These are phyloP conservation scores for Papilio aristodemus DNA, from an alignment of 1,140 invertebrate species.

Conservation along the genomic window DNA sequence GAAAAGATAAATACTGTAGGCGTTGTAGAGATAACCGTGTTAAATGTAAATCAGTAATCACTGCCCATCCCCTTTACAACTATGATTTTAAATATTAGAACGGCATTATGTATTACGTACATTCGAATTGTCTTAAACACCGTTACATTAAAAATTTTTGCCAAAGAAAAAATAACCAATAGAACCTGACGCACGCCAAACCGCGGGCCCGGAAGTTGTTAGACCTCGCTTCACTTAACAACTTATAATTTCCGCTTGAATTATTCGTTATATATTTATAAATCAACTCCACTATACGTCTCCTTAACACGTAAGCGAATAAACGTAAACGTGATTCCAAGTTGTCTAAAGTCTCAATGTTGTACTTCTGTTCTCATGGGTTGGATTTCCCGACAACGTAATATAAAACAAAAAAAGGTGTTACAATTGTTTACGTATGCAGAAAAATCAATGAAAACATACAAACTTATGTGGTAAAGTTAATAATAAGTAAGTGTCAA, in stretches of 20 bases:
- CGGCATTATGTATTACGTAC: no score
- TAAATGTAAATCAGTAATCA: not conserved
- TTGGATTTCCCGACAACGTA: no score
- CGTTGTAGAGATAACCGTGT: not conserved
- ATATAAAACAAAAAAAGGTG: not conserved
- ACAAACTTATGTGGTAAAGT: no score
- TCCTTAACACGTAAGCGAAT: not conserved
- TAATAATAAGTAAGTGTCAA: no score
- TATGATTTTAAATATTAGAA: not conserved
- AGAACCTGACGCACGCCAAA: not conserved
- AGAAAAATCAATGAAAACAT: no score
- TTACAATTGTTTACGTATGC: no score
- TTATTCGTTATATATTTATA: not conserved
- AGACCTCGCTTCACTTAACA: not conserved
- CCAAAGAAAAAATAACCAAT: not conserved
- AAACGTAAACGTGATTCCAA: not conserved
- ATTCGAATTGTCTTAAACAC: no score
- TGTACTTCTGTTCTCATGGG: no score
- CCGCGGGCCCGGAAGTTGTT: not conserved
- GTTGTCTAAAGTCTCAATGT: no score
- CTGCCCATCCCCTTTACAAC: not conserved
- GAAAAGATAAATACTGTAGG: no score
- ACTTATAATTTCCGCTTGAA: constrained; percentile 1
- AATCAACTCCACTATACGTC: not conserved
- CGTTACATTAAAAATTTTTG: no score